A percentile compares a stretch with the other conserved stretches of the same genome.
phyloP scores from a whole-genome alignment of 1,140 invertebrate genomes.

The Varroa destructor region DNA sequence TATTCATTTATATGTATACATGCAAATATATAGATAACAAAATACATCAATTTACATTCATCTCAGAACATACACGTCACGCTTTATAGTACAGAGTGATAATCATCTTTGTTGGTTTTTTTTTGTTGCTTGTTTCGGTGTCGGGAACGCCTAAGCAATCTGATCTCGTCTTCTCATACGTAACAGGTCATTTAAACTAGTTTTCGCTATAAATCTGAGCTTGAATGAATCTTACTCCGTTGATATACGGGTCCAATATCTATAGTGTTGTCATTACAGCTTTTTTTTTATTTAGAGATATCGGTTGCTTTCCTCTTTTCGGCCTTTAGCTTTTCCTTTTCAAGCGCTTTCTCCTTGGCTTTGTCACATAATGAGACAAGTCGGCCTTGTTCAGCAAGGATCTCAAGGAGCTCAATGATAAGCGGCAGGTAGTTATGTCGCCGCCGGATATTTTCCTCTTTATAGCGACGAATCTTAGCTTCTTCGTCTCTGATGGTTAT shows the following conservation, averaged over 20 bases:
- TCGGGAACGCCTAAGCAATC: no score
- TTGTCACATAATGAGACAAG: slow-evolving; percentile 71
- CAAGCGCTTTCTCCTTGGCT: slow-evolving; percentile 38
- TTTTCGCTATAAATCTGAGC: not conserved
- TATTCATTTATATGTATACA: no score
- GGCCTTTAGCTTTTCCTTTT: slow-evolving; percentile 28
- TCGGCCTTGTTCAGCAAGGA: slow-evolving; percentile 81
- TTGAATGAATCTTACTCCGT: not conserved
- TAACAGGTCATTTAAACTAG: no score
- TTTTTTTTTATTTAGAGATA: not conserved
- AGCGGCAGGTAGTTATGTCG: slow-evolving; percentile 96
- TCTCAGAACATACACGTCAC: not conserved
- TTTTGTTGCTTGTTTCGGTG: no score
- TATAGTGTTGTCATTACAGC: not conserved
- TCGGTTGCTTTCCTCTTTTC: slow-evolving; percentile 14
- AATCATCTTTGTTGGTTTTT: not conserved
- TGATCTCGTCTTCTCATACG: no score
- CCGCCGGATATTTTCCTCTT: slow-evolving; percentile 69
- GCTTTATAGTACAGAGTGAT: not conserved
- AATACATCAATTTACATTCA: no score
- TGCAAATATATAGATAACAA: no score
- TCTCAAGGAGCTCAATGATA: slow-evolving; percentile 87
- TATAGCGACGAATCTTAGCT: slow-evolving; percentile 24
- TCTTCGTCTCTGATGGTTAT: slow-evolving; percentile 13
- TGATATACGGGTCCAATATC: not conserved